phyloP scores from a whole-genome alignment of 2,113 vertebrate species.

The Orthonyx spaldingii region DNA sequence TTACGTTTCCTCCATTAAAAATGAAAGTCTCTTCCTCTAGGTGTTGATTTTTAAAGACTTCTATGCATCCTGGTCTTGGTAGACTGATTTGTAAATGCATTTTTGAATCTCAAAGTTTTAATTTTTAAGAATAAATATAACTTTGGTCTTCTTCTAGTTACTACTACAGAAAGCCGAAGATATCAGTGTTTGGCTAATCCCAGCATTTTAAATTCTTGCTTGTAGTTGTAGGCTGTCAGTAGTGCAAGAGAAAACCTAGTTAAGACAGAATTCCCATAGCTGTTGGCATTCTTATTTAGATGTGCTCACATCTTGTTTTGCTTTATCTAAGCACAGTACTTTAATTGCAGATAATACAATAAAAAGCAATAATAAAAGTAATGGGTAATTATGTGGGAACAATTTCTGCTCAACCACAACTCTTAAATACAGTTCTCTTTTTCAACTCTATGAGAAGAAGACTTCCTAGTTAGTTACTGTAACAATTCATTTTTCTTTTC shows the following conservation, averaged over 20 bases:
- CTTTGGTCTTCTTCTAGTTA: not conserved
- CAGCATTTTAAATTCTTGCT: not conserved
- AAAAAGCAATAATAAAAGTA: not conserved
- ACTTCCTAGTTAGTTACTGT: not conserved
- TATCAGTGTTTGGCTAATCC: not conserved
- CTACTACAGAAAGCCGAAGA: not conserved
- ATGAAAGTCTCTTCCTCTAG: not conserved
- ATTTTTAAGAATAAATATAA: not conserved
- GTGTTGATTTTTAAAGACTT: not conserved
- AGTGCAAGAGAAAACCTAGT: not conserved
- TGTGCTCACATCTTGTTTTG: not conserved
- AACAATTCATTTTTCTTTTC: not conserved
- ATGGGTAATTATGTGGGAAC: not conserved
- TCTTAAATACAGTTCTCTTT: not conserved
- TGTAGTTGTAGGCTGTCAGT: not conserved
- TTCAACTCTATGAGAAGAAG: not conserved
- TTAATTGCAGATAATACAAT: not conserved
- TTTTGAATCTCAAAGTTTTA: not conserved
- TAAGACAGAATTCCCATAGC: not conserved
- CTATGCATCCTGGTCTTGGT: not conserved
- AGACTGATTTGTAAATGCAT: not conserved
- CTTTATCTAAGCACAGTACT: not conserved
- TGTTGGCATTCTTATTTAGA: not conserved
- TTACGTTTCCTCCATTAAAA: not conserved
- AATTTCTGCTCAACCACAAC: not conserved